Percentiles rank a stretch among this genome's conserved stretches.
phyloP scores from a whole-genome alignment of 35 echinoderm and acorn worm genomes.

The Amphiura filiformis region DNA sequence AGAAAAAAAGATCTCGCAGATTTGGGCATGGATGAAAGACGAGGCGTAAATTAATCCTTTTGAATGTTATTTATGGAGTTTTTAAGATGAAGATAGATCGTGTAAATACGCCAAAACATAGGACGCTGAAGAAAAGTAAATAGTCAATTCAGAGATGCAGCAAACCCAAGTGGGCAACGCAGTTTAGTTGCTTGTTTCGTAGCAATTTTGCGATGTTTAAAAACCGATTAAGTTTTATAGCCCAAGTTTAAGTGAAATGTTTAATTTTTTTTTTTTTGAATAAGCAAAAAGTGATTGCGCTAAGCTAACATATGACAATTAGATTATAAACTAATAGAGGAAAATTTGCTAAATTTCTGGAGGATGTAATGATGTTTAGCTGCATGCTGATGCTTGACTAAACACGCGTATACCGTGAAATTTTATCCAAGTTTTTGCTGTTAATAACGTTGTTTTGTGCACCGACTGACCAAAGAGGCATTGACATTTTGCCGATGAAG shows the following conservation, averaged over 20 bases:
- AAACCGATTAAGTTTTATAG: not conserved
- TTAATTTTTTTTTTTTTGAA: not conserved
- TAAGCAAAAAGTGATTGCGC: not conserved
- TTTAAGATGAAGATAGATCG: not conserved
- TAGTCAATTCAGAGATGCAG: not conserved
- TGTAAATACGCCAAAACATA: not conserved
- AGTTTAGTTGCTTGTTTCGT: not conserved
- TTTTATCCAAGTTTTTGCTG: not conserved
- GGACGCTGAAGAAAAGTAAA: not conserved
- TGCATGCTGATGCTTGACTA: not conserved
- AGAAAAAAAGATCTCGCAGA: not conserved
- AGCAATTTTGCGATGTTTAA: not conserved
- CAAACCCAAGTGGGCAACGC: not conserved
- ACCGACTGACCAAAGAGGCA: not conserved
- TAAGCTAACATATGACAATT: not conserved
- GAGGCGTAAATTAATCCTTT: constrained; percentile 11
- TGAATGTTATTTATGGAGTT: constrained; percentile 5
- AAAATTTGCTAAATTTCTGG: not conserved
- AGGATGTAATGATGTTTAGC: not conserved
- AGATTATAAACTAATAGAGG: not conserved
- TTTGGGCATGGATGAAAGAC: not conserved
- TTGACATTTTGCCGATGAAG: not conserved
- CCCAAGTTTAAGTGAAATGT: not conserved
- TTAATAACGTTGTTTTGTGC: not conserved
- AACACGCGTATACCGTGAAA: not conserved